Base-by-base conservation (phyloP, 2,888 invertebrate genomes). In the Seladonia tumulorum region DNA sequence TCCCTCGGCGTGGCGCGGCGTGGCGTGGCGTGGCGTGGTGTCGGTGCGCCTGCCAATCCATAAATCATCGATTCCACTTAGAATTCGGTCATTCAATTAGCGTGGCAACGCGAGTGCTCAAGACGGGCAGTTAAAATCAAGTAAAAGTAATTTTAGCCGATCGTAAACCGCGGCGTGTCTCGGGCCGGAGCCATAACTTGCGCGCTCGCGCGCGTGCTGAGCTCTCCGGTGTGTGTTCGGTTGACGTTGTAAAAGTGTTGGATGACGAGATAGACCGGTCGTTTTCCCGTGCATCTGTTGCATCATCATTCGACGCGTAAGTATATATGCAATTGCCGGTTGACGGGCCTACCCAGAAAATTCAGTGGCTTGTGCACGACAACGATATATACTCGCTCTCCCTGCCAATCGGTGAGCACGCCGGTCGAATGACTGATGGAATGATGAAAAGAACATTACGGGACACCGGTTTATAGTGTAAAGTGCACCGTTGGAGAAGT, bases 291-390 rank as follows among this genome's bases (percentile, higher is more conserved):
- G 70, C 82, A 70, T 84, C 80, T 81, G 81, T 76, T 81, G 84
- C 86, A 82, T 84, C 86, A 86, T 85, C 85, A 88, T 90, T 89
- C 91, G 92, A 90, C 91, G 90, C 93, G 90, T 93, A 93, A 93
- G 93, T 92, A 90, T 91, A 57, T n/a, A 57, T n/a, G 90, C 93
- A 92, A 94, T 94, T 93, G 92, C 92, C 82, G 81, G 76, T 63
- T 79, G 80, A 89, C 82, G 77, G 87, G 86, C 83, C 87, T 90
- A 87, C 84, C 87, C 83, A 86, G 42, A 88, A 90, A 91, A 90
- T 88, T 83, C 85, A 87, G 83, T 72, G 82, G 82, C 83, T 73
- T 79, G 81, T 75, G n/a, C n/a, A 70, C 79, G 66, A 71, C 57
- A 68, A 47, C 63, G 75, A 60, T 68, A 71, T 68, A 71, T 39